These are phyloP conservation scores for Melopsittacus undulatus DNA, from an alignment of 2,797 vertebrate species.

Conservation along the genomic window DNA sequence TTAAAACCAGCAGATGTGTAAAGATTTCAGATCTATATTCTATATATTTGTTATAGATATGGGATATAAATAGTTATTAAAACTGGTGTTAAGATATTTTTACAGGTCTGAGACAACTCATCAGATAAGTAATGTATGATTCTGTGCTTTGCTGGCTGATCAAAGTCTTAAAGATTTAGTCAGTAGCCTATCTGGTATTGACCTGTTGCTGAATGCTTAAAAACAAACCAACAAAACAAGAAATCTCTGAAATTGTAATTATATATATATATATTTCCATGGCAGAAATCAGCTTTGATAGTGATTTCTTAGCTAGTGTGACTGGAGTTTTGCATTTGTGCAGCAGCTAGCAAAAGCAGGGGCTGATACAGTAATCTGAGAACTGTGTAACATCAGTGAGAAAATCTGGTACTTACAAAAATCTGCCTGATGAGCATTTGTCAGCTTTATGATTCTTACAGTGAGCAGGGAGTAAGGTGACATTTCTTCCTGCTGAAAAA, in stretches of 20 bases:
- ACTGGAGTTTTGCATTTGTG: neutral
- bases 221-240: neutral
- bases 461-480: constrained; percentile 75
- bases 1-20: neutral
- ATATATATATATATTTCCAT: neutral
- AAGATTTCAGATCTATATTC: neutral
- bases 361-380: neutral
- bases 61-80: neutral
- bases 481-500: constrained; percentile 21
- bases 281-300: neutral
- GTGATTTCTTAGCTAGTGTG: neutral
- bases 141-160: neutral
- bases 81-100: neutral
- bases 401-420: constrained; percentile 72
- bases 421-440: constrained; percentile 67
- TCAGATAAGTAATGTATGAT: neutral
- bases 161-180: neutral
- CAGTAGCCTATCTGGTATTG: neutral
- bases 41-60: neutral
- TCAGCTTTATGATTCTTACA: constrained; percentile 78
- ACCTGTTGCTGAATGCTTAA: neutral
- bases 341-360: neutral
- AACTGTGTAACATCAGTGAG: neutral
- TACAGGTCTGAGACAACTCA: neutral
- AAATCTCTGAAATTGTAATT: neutral